Evolutionary conservation across 2,888 invertebrate genomes (phyloP), one percentile per base, ranked within the genome.

Genomic region (Marasmarcha lunaedactyla): DNA sequence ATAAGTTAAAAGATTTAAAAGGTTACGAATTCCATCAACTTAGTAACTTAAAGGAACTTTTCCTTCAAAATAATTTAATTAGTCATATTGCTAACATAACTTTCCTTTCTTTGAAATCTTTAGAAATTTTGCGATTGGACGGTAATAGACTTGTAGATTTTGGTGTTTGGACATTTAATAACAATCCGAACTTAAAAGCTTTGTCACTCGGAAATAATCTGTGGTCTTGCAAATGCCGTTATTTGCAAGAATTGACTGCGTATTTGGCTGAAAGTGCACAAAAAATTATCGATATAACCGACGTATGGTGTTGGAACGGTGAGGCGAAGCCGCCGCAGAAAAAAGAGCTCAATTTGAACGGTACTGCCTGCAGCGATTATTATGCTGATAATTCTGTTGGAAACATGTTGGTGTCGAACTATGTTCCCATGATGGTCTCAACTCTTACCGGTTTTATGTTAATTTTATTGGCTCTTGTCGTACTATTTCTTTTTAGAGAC

Each of bases 221-320:
- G 45, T 96, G 95, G 95, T 92, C 92, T 33, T 96, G 96, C 63
- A 90, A 93, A 53, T 96, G 96, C 76, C 91, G 92, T 64, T 95
- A 93, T 76, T 85, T 95, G 55, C 91, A 93, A 69, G 91, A 92
- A 57, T 84, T 94, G 52, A 92, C 93, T 43, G 86, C 90, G 49
- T 95, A 93, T 87, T 89, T 94, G 45, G 87, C 89, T 26, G 92
- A 93, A 63, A 93, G 93, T 66, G 89, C 90, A 44, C 88, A 90
- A 66, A 91, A 91, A 73, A 90, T 94, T 50, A 84, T 91, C 45
- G 94, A 94, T 66, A 87, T 89, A 49, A 86, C 87, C 48, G 92
- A 92, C 57, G 89, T 94, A 54, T 91, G 90, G 87, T 94, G 94
- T 71, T 89, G 91, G 78, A 91, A 92, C 54, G 87, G 88, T 65